Base-by-base conservation (phyloP, 92 coral and sea anemone genomes). In the Zoanthus gigantus region DNA sequence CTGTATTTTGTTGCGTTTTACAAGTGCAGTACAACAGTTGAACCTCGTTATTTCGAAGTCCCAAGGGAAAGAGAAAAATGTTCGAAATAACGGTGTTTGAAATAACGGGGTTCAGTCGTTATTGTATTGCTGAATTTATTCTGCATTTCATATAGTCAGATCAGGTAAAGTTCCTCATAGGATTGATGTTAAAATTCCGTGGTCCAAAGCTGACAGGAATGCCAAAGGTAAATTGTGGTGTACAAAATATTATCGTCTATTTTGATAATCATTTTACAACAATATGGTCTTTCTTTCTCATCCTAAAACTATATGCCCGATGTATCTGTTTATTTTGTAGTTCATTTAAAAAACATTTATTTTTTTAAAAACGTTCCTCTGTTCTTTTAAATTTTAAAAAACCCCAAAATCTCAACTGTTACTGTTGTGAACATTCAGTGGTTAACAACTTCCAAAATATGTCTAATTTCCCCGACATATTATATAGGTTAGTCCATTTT, bases 191-290 rank as follows among this genome's bases (percentile, higher is more conserved):
- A 82, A 82, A 29, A 82, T 82, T 1, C 86, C 76, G 12, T 82
- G 86, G 76, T 82, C 86, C 15, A 82, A 66, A 66, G 86, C 86
- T 63, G 86, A 82, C 76, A 66, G 76, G 65, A 82, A 82, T 45
- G 86, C 86, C 48, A 82, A 66, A 60, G 76, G 86, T 66, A 66
- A 82, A 15, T 61, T 61, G 34, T 78, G 4, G 68, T 54, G 42
- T 30, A 76, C 34, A 53, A 53, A 53, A 53, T 53, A 53, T 53
- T 53, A 9, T 53, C 58, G 1, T 53, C 14, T 53, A 8, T 53
- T 53, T 53, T 53, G 58, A 53, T 53, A 53, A 53, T 53, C 58
- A 53, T 53, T 53, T 53, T 53, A 53, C 58, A 53, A 53, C 11
- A 53, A 61, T 61, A 61, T 61, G 32, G 16, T 61, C 16, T 61